Percentiles rank a stretch among this genome's conserved stretches.
phyloP scores from a whole-genome alignment of 2,797 vertebrate species.

The Hafferia zeledoni region DNA sequence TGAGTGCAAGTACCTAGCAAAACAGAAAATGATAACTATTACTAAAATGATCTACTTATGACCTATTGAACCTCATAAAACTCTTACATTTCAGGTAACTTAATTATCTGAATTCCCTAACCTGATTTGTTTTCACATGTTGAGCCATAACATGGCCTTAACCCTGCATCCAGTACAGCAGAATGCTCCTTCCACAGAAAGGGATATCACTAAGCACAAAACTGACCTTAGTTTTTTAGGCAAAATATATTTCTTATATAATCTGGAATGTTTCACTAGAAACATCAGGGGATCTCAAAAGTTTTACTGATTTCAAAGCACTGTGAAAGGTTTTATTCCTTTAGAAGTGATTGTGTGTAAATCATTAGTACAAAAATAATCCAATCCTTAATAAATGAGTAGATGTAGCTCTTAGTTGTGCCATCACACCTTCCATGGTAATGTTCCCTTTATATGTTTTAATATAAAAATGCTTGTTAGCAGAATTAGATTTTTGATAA shows the following conservation, averaged over 20 bases:
- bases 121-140: not conserved
- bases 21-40: not conserved
- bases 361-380: not conserved
- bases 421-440: not conserved
- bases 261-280: not conserved
- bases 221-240: not conserved
- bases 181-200: not conserved
- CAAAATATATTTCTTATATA: not conserved
- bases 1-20: not conserved
- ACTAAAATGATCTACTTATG: not conserved
- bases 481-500: not conserved
- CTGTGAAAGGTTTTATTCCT: not conserved
- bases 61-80: not conserved
- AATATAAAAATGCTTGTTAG: not conserved
- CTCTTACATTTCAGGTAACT: not conserved
- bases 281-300: not conserved
- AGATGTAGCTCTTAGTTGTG: not conserved
- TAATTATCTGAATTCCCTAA: not conserved
- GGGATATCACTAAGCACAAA: not conserved
- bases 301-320: not conserved
- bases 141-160: fast-evolving
- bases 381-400: not conserved
- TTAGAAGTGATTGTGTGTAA: not conserved
- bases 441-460: not conserved
- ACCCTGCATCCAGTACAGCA: not conserved